Percentiles rank a stretch among this genome's conserved stretches.
Evolutionary conservation across 2,888 invertebrate genomes (phyloP).

Genomic region (Catotricha subobsoleta): DNA sequence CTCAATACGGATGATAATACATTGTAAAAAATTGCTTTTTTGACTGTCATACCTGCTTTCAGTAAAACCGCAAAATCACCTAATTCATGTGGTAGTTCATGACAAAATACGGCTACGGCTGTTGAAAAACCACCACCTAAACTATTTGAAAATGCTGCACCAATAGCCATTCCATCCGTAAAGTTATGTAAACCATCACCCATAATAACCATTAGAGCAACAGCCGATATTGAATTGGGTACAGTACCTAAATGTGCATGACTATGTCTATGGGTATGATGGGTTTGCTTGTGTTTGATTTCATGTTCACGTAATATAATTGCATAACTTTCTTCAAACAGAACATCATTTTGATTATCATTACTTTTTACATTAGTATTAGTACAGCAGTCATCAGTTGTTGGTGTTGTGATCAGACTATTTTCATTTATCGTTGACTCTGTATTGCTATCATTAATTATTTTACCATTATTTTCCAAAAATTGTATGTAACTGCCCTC

Average conservation of each 20-base stretch:
- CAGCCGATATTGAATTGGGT: slow-evolving; percentile 65
- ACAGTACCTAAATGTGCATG: slow-evolving; percentile 78
- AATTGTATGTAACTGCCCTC: slow-evolving; percentile 21
- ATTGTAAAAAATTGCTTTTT: slow-evolving; percentile 82
- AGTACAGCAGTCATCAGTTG: slow-evolving; percentile 22
- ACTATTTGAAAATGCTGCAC: slow-evolving; percentile 72
- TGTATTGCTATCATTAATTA: slow-evolving; percentile 19
- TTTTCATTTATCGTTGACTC: slow-evolving; percentile 9
- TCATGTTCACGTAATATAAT: slow-evolving; percentile 49
- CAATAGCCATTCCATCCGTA: slow-evolving; percentile 86
- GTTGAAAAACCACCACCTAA: slow-evolving; percentile 82
- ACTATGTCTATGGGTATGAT: slow-evolving; percentile 55
- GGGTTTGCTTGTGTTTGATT: no score
- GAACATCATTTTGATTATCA: slow-evolving; percentile 20
- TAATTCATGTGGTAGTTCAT: slow-evolving; percentile 84
- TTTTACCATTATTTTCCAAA: slow-evolving; percentile 22
- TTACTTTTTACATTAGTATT: slow-evolving; percentile 11
- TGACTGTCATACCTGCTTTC: slow-evolving; percentile 83
- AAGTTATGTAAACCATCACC: slow-evolving; percentile 92
- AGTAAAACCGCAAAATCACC: slow-evolving; percentile 90
- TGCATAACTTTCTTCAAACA: slow-evolving; percentile 51
- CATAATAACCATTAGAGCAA: slow-evolving; percentile 93
- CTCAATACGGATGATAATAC: slow-evolving; percentile 73
- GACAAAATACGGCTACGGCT: slow-evolving; percentile 82
- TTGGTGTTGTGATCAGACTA: slow-evolving; percentile 11